Conservation (phyloP, 2,113 vertebrate species). For the Lepus americanus region DNA sequence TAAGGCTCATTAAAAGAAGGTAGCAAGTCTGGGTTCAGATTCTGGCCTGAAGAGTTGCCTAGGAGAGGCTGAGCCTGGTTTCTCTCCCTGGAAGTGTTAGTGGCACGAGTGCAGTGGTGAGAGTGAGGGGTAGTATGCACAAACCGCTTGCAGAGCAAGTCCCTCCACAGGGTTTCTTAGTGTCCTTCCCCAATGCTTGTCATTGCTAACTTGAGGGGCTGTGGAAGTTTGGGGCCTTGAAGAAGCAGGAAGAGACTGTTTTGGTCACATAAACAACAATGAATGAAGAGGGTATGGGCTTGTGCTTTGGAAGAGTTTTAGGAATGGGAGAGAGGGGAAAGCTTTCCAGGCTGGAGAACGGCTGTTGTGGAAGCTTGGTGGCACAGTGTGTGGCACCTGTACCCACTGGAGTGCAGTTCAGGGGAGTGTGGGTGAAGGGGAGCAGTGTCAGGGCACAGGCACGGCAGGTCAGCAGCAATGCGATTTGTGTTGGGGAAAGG, state of each 20-base stretch:
- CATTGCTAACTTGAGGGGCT: background rate
- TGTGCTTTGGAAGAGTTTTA: background rate
- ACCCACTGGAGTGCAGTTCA: rapidly evolving
- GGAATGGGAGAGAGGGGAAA: background rate
- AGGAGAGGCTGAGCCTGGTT: background rate
- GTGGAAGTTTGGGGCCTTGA: background rate
- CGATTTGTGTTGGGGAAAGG: background rate
- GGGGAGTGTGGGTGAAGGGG: background rate
- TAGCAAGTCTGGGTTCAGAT: constrained; percentile 46
- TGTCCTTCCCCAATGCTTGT: background rate
- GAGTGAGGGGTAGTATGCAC: background rate
- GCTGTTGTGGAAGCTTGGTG: rapidly evolving
- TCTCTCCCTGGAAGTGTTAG: background rate
- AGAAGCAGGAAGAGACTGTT: background rate
- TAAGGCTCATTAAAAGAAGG: constrained; percentile 42
- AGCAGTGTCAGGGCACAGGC: too few species aligned
- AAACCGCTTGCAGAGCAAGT: background rate
- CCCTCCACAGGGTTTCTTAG: background rate
- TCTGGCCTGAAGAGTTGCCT: background rate
- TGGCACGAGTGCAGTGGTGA: background rate
- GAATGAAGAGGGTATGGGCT: background rate
- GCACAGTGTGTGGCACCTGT: background rate
- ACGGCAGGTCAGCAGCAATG: background rate
- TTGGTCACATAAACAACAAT: background rate
- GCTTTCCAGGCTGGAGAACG: background rate